Conservation (phyloP, 2,113 vertebrate genomes). For the Peromyscus maniculatus region DNA sequence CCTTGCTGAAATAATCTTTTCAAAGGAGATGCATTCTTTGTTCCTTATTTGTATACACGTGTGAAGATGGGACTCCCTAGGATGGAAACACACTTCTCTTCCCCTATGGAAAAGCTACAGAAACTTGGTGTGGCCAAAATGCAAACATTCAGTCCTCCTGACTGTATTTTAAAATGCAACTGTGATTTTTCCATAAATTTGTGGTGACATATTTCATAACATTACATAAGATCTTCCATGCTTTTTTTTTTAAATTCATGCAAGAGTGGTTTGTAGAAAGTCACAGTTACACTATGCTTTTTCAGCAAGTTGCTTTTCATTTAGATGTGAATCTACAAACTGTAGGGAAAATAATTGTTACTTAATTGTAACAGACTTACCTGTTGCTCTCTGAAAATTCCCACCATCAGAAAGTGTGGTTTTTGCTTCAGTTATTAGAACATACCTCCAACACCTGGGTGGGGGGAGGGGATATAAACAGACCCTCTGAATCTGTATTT, state of each 20-base stretch:
- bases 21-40: constrained; percentile 51
- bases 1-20: constrained; percentile 49
- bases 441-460: neutral
- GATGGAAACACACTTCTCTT: constrained; percentile 35
- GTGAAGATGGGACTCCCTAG: constrained; percentile 4
- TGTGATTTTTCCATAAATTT: constrained; percentile 77
- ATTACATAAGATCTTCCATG: constrained; percentile 72
- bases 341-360: constrained; percentile 68
- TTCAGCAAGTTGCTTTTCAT: constrained; percentile 77
- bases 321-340: constrained; percentile 73
- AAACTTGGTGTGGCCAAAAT: constrained; percentile 69
- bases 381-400: constrained; percentile 84
- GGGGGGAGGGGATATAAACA: neutral
- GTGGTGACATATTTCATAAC: constrained; percentile 75
- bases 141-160: constrained; percentile 56
- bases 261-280: constrained; percentile 78
- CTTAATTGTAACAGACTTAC: constrained; percentile 78
- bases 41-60: constrained; percentile 41
- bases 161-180: constrained; percentile 74
- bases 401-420: constrained; percentile 48
- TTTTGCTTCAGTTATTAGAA: constrained; percentile 63
- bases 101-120: constrained; percentile 25
- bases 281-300: constrained; percentile 48
- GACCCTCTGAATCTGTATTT: constrained; percentile 60
- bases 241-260: constrained; percentile 54